These are phyloP conservation scores for Alcedo quadribrachys DNA, from an alignment of 2,797 vertebrate genomes.

Conservation along the genomic window DNA sequence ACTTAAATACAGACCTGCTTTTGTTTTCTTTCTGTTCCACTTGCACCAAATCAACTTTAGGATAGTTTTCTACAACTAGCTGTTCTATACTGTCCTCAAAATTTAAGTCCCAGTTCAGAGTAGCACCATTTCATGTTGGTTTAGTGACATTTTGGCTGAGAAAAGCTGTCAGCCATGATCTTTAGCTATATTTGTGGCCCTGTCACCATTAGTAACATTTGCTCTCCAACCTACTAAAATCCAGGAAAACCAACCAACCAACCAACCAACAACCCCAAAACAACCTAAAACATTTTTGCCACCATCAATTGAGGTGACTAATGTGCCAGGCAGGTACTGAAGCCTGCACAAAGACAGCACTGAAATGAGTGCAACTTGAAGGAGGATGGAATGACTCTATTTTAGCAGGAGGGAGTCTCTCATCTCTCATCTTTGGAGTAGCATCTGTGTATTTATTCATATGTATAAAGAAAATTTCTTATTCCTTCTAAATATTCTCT, in stretches of 20 bases:
- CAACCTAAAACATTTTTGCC: background rate
- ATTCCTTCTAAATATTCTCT: background rate
- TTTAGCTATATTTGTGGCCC: constrained; percentile 1
- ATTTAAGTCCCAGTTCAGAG: constrained; percentile 11
- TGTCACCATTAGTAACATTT: constrained; percentile 4
- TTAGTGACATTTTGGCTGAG: constrained; percentile 43
- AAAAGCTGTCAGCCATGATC: constrained; percentile 29
- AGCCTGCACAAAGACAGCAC: background rate
- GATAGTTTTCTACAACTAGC: background rate
- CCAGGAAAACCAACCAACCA: background rate
- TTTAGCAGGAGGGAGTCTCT: background rate
- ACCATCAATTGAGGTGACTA: background rate
- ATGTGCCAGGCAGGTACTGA: background rate
- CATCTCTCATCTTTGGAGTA: constrained; percentile 8
- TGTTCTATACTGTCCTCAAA: background rate
- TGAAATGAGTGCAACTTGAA: background rate
- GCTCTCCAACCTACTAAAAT: background rate
- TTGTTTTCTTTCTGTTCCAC: background rate
- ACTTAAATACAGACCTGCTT: background rate
- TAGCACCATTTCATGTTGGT: background rate
- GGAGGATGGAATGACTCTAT: background rate
- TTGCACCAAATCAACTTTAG: background rate
- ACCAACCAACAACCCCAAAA: background rate
- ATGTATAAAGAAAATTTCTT: background rate
- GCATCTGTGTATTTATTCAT: background rate